These are phyloP conservation scores for Hirtodrosophila histrioides DNA, from an alignment of 2,888 invertebrate species.

Conservation along the genomic window DNA sequence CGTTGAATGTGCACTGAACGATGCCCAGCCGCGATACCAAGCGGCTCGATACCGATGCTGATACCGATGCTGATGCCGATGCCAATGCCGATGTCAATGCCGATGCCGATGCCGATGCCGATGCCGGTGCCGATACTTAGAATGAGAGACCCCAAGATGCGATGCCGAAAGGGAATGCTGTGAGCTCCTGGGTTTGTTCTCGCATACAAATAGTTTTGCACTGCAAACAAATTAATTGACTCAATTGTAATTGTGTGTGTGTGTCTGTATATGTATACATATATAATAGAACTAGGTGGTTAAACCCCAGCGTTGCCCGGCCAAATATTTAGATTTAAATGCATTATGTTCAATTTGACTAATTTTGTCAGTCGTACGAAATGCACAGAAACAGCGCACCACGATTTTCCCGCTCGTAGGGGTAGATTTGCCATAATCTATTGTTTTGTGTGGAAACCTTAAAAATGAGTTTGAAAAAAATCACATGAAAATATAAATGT, in stretches of 20 bases:
- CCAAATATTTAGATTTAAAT: too few species aligned
- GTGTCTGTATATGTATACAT: constrained; percentile 1
- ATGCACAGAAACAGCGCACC: too few species aligned
- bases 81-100: constrained; percentile 2
- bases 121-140: constrained; percentile 6
- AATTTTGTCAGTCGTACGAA: too few species aligned
- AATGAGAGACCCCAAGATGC: constrained; percentile 5
- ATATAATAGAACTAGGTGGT: too few species aligned
- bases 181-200: constrained; percentile 5
- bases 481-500: too few species aligned
- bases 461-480: too few species aligned
- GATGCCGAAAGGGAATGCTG: background rate
- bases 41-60: constrained; percentile 13
- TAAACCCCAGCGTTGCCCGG: too few species aligned
- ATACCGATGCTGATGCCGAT: constrained; percentile 19
- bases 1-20: constrained; percentile 61
- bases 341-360: too few species aligned
- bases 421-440: too few species aligned
- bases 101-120: constrained; percentile 6
- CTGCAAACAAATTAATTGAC: constrained; percentile 74
- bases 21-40: constrained; percentile 36
- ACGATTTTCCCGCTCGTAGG: too few species aligned
- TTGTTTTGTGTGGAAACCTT: too few species aligned
- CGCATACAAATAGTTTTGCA: constrained; percentile 65
- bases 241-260: constrained; percentile 25